Evolutionary conservation across 1,140 invertebrate species (phyloP), one percentile per base, ranked within the genome.

Genomic region (Doryteuthis pealeii): DNA sequence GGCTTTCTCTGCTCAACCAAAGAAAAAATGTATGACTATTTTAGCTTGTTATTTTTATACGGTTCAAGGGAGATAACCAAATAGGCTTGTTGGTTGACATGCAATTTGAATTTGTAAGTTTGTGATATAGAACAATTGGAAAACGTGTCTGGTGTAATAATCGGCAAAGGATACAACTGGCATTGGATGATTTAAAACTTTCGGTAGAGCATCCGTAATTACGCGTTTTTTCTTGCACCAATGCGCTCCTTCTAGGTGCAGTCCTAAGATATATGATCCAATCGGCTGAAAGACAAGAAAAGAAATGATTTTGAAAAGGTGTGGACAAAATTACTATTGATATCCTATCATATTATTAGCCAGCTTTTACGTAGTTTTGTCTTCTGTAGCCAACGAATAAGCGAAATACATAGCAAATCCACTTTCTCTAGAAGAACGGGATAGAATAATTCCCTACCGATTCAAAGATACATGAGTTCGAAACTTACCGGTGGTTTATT

Each of bases 161-260:
- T 22, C 12, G 31, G 18, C 43, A 75, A 87, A 87, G 85, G 84
- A 87, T 87, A 88, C 85, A 76, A 89, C 80, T 65, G 87, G 87
- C 79, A 88, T 82, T 14, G 79, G 73, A 71, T 88, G 87, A 78
- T 87, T 84, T 26, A 89, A 80, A 31, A 87, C 79, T 73, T 88
- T 88, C 4, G 86, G 82, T 0, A 79, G 69, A 35, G 87, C 86
- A 77, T 89, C 87, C 31, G 77, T 78, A 5, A 89, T 78, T 5
- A 82, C 78, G 75, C 82, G 80, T 45, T 69, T 77, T 32, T 80
- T 71, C 26, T 83, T 76, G 75, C 82, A 78, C 87, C 87, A 89
- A 26, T 86, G 74, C 15, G 87, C 87, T 70, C 87, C 87, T 77
- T 89, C 87, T 75, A 89, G 83, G 76, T 79, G 88, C 32, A 89